Base-by-base conservation (phyloP, 2,797 vertebrate genomes). In the Ispidina lecontei region DNA sequence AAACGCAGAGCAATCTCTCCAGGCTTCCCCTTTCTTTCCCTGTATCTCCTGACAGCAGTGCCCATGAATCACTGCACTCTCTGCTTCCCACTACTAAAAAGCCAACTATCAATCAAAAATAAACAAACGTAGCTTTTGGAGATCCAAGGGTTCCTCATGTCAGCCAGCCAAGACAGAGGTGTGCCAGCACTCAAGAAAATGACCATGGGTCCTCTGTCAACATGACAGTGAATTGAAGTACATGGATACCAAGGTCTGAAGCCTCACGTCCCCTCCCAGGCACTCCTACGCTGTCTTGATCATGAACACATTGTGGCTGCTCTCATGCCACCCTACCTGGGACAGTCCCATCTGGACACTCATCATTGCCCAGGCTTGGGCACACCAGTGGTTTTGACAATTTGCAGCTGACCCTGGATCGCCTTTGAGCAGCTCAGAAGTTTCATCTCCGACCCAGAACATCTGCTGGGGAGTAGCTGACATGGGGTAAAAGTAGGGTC, bases 351-450 rank as follows among this genome's bases (percentile, higher is more conserved):
- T 28, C 39, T 21, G 33, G 39, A 64, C 56, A 35, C 35, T 70
- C 9, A 25, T 21, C 25, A 14, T 51, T 51, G 47, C 28, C 70
- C 21, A 44, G 28, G 35, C n/a, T 75, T 49, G n/a, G 14, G 64
- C 18, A 44, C 28, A 51, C 7, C 47, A 23, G 18, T 7, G 29
- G 21, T 41, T 85, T 29, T 41, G 65, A 33, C 37, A 58, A 22
- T 7, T 35, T 58, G 18, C n/a, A 44, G 41, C 43, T 37, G 26
- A 22, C 5, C 22, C 51, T 82, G 49, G 12, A 4, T 14, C 29
- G 56, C 5, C 23, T 37, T 41, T 0, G 0, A n/a, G 56, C 29
- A 14, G 31, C 5, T 12, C 0, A 6, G 35, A 26, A n/a, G 14
- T 9, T 39, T 29, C 25, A 8, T 13, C 33, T 47, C 14, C 3